Percentiles rank a stretch among this genome's conserved stretches.
Evolutionary conservation across 2,888 invertebrate species (phyloP).

Genomic region (Palloptera scutellata): DNA sequence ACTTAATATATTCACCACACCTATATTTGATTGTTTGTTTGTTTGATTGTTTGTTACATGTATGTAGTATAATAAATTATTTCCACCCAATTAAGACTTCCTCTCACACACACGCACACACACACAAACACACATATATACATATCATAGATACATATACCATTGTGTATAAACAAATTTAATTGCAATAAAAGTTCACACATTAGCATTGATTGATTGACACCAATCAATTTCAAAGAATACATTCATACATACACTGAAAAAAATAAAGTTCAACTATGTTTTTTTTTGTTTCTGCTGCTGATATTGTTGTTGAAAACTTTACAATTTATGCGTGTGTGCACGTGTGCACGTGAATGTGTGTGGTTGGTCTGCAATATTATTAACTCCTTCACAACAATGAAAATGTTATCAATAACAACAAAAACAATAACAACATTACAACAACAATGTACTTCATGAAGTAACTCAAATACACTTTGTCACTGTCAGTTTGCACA

Average conservation of each 20-base stretch:
- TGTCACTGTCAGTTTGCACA: constrained; percentile 61
- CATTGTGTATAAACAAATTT: constrained; percentile 27
- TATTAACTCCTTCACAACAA: constrained; percentile 55
- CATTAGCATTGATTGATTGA: constrained; percentile 48
- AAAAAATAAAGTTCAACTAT: constrained; percentile 19
- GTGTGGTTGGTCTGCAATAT: constrained; percentile 16
- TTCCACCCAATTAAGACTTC: constrained; percentile 19
- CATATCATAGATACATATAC: neutral
- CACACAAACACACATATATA: neutral
- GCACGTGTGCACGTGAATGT: neutral
- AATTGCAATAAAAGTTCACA: constrained; percentile 43
- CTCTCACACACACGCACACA: neutral
- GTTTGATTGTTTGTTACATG: neutral
- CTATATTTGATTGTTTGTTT: neutral
- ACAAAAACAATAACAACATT: constrained; percentile 21
- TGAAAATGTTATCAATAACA: constrained; percentile 52
- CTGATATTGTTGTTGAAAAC: constrained; percentile 9
- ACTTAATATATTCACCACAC: neutral
- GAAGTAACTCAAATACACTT: constrained; percentile 53
- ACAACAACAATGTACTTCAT: constrained; percentile 17
- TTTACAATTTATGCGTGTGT: neutral
- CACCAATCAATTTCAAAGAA: constrained; percentile 42
- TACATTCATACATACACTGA: constrained; percentile 23
- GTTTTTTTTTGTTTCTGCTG: constrained; percentile 11
- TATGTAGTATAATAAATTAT: neutral